phyloP scores from a whole-genome alignment of 2,113 vertebrate species.

The Orycteropus afer region DNA sequence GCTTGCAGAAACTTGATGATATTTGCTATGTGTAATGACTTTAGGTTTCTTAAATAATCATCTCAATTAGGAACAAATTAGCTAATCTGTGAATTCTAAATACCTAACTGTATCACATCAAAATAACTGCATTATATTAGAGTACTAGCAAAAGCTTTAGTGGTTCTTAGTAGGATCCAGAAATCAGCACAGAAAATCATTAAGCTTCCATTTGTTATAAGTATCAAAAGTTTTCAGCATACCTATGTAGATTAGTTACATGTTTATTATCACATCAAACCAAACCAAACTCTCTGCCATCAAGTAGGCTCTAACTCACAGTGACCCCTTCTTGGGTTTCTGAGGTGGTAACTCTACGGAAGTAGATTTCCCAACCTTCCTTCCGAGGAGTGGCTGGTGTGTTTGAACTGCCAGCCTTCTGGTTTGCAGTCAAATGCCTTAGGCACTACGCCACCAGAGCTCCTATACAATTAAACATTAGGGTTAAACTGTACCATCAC shows the following conservation, averaged over 20 bases:
- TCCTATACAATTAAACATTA: no score
- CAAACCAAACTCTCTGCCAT: no score
- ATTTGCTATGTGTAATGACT: conserved; percentile 32
- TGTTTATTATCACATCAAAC: neutral
- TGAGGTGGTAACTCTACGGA: no score
- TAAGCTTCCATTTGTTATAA: neutral
- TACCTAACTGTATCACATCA: conserved; percentile 47
- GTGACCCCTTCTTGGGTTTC: no score
- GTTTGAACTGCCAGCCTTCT: no score
- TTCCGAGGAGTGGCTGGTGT: no score
- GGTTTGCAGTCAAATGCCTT: no score
- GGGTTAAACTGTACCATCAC: no score
- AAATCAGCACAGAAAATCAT: conserved; percentile 41
- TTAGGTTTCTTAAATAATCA: conserved; percentile 58
- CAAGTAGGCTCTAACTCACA: no score
- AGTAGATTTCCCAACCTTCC: no score
- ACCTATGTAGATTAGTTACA: neutral
- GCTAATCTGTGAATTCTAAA: conserved; percentile 48
- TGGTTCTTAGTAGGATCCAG: neutral
- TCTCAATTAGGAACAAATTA: conserved; percentile 58
- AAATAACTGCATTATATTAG: neutral
- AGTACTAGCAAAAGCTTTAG: neutral
- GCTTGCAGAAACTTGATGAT: conserved; percentile 69
- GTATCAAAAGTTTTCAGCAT: conserved; percentile 40
- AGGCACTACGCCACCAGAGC: no score